These are phyloP conservation scores for Cheilosia scutellata DNA, from an alignment of 2,888 invertebrate species.

Conservation along the genomic window DNA sequence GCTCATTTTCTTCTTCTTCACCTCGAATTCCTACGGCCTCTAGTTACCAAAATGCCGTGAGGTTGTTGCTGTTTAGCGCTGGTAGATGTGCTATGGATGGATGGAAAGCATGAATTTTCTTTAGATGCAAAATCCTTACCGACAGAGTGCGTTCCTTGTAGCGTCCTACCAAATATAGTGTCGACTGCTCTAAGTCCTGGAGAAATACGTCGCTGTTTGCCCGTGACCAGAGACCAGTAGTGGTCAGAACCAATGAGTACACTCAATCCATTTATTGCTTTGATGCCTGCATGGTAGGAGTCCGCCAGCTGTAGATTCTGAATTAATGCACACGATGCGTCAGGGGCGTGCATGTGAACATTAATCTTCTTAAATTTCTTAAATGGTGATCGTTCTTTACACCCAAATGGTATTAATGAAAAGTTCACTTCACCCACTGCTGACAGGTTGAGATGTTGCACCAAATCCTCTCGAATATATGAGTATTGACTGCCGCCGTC, in stretches of 20 bases:
- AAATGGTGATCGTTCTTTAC: conserved; percentile 15
- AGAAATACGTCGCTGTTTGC: conserved; percentile 29
- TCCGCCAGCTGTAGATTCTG: conserved; percentile 27
- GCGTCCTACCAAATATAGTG: conserved; percentile 31
- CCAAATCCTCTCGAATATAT: conserved; percentile 7
- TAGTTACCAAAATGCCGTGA: conserved; percentile 7
- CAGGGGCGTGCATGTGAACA: background rate
- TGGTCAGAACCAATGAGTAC: conserved; percentile 37
- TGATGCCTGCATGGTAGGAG: conserved; percentile 2
- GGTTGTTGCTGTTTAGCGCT: background rate
- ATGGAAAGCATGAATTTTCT: conserved; percentile 9
- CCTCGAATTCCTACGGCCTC: conserved; percentile 27
- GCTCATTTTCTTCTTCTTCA: conserved; percentile 30
- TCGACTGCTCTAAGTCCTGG: conserved; percentile 31
- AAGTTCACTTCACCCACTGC: conserved; percentile 7
- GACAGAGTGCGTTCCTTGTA: conserved; percentile 12
- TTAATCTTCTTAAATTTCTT: conserved; percentile 12
- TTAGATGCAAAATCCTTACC: conserved; percentile 28
- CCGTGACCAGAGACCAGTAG: conserved; percentile 27
- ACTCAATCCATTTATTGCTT: conserved; percentile 14
- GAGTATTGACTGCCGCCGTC: conserved; percentile 46
- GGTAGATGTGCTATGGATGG: background rate
- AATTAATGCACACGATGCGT: conserved; percentile 1
- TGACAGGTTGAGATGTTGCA: background rate
- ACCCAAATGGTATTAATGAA: conserved; percentile 8